Percentiles rank a stretch among this genome's conserved stretches.
These are phyloP conservation scores for Lamellibrachia satsuma DNA, from an alignment of 2,888 invertebrate species.

Conservation along the genomic window DNA sequence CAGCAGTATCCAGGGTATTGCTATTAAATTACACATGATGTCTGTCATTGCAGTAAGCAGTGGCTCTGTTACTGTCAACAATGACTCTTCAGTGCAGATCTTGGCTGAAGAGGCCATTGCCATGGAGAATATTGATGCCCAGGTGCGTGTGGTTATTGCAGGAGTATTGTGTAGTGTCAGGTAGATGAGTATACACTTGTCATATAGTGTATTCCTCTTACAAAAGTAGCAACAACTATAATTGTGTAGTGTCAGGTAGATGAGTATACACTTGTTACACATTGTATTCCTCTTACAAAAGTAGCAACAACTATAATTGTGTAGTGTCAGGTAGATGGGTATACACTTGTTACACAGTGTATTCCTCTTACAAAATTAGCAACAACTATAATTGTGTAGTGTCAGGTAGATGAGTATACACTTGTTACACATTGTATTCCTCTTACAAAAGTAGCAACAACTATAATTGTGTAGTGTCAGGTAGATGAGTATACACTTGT, in stretches of 20 bases:
- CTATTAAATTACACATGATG: background rate
- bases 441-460: too few species aligned
- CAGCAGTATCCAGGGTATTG: background rate
- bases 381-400: background rate
- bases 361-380: too few species aligned
- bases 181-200: background rate
- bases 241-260: background rate
- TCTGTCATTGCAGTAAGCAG: slow-evolving; percentile 79
- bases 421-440: too few species aligned
- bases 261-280: too few species aligned
- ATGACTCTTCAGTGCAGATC: slow-evolving; percentile 91
- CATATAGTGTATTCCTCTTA: background rate
- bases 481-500: too few species aligned
- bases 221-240: too few species aligned
- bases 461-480: background rate
- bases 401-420: too few species aligned
- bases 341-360: too few species aligned
- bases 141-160: slow-evolving; percentile 52
- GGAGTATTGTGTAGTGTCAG: background rate
- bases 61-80: slow-evolving; percentile 94
- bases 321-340: background rate
- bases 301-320: background rate
- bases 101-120: slow-evolving; percentile 95
- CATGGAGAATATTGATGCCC: slow-evolving; percentile 81
- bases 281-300: too few species aligned